phyloP scores from a whole-genome alignment of 2,113 vertebrate species.

The Aldabrachelys gigantea region DNA sequence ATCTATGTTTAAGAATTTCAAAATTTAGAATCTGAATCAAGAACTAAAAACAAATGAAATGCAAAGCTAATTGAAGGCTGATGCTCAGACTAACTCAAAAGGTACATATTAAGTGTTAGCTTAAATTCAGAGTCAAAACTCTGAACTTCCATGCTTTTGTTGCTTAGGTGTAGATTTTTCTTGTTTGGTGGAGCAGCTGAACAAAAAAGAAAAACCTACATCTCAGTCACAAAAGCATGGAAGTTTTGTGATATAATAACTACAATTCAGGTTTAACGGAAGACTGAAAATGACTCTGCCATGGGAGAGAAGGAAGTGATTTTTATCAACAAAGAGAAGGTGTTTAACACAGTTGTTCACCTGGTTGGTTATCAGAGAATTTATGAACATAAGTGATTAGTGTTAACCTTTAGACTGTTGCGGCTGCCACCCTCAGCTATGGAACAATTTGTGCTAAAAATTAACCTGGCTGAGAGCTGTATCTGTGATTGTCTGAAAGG shows the following conservation, averaged over 20 bases:
- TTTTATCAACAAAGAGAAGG: not conserved
- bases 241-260: not conserved
- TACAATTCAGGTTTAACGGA: not conserved
- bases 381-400: not conserved
- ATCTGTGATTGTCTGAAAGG: not conserved
- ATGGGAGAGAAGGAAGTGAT: not conserved
- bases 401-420: not conserved
- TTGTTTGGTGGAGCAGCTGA: not conserved
- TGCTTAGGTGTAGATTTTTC: not conserved
- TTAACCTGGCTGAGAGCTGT: not conserved
- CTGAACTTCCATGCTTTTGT: not conserved
- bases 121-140: not conserved
- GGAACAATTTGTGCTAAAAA: not conserved
- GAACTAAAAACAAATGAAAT: not conserved
- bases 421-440: not conserved
- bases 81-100: not conserved
- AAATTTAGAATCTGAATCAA: not conserved
- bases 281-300: not conserved
- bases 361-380: not conserved
- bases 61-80: not conserved
- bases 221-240: not conserved
- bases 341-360: not conserved
- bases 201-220: not conserved
- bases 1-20: not conserved
- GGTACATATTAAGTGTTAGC: not conserved